These are phyloP conservation scores for Brevimyrus niger DNA, from an alignment of 2,113 vertebrate species.

Conservation along the genomic window DNA sequence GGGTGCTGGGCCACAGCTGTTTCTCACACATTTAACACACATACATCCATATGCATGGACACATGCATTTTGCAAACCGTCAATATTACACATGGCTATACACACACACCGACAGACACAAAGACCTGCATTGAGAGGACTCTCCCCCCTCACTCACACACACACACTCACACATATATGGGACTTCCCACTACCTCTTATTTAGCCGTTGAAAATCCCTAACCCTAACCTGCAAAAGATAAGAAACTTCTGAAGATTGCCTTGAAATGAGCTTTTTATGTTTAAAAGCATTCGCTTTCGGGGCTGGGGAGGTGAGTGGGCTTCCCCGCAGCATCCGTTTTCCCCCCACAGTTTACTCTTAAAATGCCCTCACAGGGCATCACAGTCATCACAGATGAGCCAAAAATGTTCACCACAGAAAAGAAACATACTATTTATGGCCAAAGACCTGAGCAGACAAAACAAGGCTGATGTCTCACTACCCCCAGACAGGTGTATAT, in stretches of 20 bases:
- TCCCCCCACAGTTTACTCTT: too few species aligned
- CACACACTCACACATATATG: neutral
- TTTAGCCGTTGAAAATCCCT: neutral
- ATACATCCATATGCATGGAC: neutral
- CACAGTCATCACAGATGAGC: neutral
- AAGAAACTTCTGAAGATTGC: neutral
- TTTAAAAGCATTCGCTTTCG: neutral
- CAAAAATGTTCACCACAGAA: neutral
- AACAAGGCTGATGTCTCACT: neutral
- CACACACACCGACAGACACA: neutral
- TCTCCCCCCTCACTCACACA: neutral
- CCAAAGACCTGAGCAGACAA: neutral
- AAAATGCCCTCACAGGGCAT: too few species aligned
- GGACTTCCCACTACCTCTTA: neutral
- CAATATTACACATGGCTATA: neutral
- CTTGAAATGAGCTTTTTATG: neutral
- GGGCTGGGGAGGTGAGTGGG: neutral
- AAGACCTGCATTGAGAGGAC: neutral
- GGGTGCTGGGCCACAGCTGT: neutral
- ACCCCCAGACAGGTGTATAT: neutral
- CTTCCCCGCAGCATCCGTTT: neutral
- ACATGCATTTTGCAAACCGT: neutral
- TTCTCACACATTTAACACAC: neutral
- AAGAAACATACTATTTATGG: neutral
- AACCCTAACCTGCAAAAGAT: neutral